Evolutionary conservation across 2,888 invertebrate species (phyloP).

Genomic region (Uloborus plumipes): DNA sequence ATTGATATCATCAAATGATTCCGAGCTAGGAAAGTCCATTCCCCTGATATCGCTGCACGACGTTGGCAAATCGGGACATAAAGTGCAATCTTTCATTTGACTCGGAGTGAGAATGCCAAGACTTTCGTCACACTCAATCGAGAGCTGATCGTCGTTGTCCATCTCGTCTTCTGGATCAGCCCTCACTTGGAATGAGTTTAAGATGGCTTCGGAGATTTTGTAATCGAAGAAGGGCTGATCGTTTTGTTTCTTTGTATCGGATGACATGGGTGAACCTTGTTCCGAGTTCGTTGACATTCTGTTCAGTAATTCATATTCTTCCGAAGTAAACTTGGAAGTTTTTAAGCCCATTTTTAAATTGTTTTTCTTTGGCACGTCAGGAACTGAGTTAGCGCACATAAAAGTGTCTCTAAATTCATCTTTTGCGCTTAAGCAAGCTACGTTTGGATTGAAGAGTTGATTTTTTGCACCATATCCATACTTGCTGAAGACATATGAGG

Average conservation of each 20-base stretch:
- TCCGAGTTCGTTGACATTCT: slow-evolving; percentile 48
- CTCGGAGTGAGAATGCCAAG: slow-evolving; percentile 89
- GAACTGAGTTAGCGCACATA: neutral
- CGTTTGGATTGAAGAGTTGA: slow-evolving; percentile 29
- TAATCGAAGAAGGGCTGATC: slow-evolving; percentile 38
- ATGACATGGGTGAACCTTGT: slow-evolving; percentile 22
- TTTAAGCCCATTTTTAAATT: neutral
- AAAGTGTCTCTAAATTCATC: neutral
- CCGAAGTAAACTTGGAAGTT: neutral
- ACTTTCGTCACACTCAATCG: slow-evolving; percentile 85
- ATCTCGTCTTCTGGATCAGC: slow-evolving; percentile 50
- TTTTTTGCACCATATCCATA: slow-evolving; percentile 29
- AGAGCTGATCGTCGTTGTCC: slow-evolving; percentile 76
- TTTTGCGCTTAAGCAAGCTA: slow-evolving; percentile 8
- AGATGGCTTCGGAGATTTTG: slow-evolving; percentile 17
- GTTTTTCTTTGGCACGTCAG: slow-evolving; percentile 8
- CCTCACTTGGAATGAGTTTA: slow-evolving; percentile 17
- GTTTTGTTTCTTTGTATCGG: slow-evolving; percentile 29
- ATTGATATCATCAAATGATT: slow-evolving; percentile 63
- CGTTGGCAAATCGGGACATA: slow-evolving; percentile 70
- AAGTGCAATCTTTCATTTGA: slow-evolving; percentile 84
- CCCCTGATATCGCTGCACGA: slow-evolving; percentile 31
- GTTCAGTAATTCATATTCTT: slow-evolving; percentile 28
- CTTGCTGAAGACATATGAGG: slow-evolving; percentile 20
- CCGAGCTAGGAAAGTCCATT: slow-evolving; percentile 54